These are phyloP conservation scores for Myiozetetes cayanensis DNA, from an alignment of 2,113 vertebrate species.

Conservation along the genomic window DNA sequence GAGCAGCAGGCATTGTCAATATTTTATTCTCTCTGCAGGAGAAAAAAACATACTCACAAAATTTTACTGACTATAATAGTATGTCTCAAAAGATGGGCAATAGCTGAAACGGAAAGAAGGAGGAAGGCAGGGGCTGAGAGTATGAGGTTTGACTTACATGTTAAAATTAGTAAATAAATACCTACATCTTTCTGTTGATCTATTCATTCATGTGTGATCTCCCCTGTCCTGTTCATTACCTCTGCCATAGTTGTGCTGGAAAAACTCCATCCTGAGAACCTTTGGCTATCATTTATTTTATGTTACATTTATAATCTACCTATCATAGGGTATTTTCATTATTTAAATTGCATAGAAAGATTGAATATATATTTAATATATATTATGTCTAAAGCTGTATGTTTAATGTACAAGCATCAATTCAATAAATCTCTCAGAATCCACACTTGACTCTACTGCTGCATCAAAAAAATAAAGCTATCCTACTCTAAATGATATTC, in stretches of 20 bases:
- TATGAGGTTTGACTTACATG: background rate
- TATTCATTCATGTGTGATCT: background rate
- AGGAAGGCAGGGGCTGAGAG: background rate
- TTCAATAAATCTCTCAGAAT: slow-evolving; percentile 56
- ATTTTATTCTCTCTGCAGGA: background rate
- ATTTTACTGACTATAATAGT: background rate
- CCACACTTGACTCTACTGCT: slow-evolving; percentile 29
- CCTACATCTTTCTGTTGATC: background rate
- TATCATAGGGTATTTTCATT: background rate
- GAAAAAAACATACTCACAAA: background rate
- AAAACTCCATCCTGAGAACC: background rate
- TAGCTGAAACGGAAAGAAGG: background rate
- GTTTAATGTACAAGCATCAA: slow-evolving; percentile 33
- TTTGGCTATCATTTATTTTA: background rate
- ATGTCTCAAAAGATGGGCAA: background rate
- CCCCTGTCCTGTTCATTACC: background rate
- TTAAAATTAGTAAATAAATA: background rate
- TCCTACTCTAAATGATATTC: slow-evolving; percentile 57
- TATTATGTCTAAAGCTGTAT: slow-evolving; percentile 32
- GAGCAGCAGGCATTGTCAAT: background rate
- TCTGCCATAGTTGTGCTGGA: background rate
- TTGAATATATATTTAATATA: background rate
- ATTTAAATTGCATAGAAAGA: background rate
- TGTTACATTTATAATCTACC: background rate
- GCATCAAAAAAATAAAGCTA: slow-evolving; percentile 50